A percentile compares a stretch with the other conserved stretches of the same genome.
phyloP scores from a whole-genome alignment of 2,888 invertebrate species.

The Dendrolimus pini region DNA sequence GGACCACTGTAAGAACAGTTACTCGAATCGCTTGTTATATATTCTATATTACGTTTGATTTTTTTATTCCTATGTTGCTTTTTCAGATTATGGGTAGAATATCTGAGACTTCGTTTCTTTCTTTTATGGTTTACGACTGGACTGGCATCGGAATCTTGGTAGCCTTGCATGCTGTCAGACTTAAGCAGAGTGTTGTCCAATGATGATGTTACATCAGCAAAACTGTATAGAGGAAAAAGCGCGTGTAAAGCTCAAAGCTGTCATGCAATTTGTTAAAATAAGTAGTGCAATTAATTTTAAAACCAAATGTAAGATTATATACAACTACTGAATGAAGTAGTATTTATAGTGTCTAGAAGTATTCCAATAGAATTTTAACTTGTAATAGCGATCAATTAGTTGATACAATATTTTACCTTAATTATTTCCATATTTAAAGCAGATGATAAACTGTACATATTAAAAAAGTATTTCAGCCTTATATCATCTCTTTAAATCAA shows the following conservation, averaged over 20 bases:
- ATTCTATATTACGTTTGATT: neutral
- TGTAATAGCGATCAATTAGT: too few relatives aligned
- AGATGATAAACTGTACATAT: slow-evolving; percentile 28
- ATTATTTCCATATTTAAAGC: slow-evolving; percentile 6
- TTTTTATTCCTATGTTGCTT: neutral
- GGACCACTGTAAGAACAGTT: slow-evolving; percentile 27
- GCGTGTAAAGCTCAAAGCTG: slow-evolving; percentile 16
- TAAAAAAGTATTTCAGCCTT: too few relatives aligned
- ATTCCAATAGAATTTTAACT: too few relatives aligned
- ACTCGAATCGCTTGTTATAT: slow-evolving; percentile 27
- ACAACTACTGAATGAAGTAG: too few relatives aligned
- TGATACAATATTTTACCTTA: too few relatives aligned
- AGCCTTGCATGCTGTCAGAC: slow-evolving; percentile 52
- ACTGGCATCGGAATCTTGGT: slow-evolving; percentile 53
- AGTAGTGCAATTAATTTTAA: too few relatives aligned
- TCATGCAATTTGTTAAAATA: slow-evolving; percentile 6
- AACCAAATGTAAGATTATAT: too few relatives aligned
- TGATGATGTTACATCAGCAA: slow-evolving; percentile 18
- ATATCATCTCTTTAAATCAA: too few relatives aligned
- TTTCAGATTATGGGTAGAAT: slow-evolving; percentile 4
- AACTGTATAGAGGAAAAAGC: slow-evolving; percentile 34
- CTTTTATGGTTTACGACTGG: slow-evolving; percentile 13
- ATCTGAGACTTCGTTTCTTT: neutral
- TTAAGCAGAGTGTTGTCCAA: slow-evolving; percentile 28
- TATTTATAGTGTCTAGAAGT: too few relatives aligned